Conservation (phyloP, 2,888 invertebrate genomes). For the Leptogaster cylindrica region DNA sequence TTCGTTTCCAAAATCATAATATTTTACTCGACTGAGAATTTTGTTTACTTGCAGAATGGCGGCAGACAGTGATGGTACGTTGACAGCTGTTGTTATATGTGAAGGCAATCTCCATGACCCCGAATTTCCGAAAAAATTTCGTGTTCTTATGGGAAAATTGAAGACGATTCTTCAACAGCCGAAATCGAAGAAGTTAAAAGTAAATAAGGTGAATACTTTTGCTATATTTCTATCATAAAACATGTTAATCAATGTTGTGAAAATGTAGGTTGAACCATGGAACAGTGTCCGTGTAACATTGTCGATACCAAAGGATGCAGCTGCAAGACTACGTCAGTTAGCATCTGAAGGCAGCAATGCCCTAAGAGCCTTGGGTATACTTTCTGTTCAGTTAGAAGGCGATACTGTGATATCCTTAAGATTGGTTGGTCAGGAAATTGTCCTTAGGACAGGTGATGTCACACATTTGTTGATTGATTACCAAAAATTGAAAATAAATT, state of each 20-base stretch:
- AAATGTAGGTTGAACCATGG: constrained; percentile 91
- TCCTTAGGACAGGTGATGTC: constrained; percentile 65
- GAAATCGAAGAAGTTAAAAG: constrained; percentile 67
- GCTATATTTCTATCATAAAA: neutral
- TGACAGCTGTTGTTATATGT: constrained; percentile 86
- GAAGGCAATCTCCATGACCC: constrained; percentile 90
- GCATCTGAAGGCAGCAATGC: constrained; percentile 90
- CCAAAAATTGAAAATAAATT: neutral
- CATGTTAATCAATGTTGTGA: too few species aligned
- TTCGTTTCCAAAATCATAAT: neutral
- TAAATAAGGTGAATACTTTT: constrained; percentile 65
- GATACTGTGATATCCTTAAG: constrained; percentile 79
- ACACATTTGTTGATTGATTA: neutral
- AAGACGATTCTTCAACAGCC: constrained; percentile 72
- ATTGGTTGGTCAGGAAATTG: constrained; percentile 76
- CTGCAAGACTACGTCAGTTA: constrained; percentile 85
- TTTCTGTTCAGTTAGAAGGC: constrained; percentile 93
- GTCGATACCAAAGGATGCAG: constrained; percentile 96
- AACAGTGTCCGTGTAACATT: constrained; percentile 97
- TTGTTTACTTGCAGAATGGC: constrained; percentile 72
- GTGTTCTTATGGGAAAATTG: constrained; percentile 77
- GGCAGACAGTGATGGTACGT: constrained; percentile 81
- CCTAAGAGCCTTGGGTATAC: constrained; percentile 89
- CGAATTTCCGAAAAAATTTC: constrained; percentile 80
- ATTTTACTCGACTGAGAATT: neutral